Base-by-base conservation (phyloP, 2,113 vertebrate species). In the Pachypanchax playfairii region DNA sequence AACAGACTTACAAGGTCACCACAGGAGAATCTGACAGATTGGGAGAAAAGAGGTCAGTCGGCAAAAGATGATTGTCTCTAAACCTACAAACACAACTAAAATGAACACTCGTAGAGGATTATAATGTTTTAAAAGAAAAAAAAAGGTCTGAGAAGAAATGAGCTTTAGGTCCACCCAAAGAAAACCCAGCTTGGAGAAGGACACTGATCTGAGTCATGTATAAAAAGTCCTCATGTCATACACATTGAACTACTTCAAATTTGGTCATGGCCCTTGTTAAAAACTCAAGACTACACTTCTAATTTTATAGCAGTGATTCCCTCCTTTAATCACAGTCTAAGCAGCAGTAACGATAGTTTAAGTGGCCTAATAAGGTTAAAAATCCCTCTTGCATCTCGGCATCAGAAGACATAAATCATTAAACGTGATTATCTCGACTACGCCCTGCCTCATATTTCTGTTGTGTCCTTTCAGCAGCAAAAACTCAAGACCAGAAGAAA, bases 61-160 rank as follows among this genome's bases (percentile, higher is more conserved):
- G 63, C 25, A 65, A 42, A 66, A 75, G 20, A 48, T 55, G 26
- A 61, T 43, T 43, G 28, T 59, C 17, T 50, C 21, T 47, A 44
- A 51, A 46, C 47, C 38, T 65, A 52, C 41, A 70, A 65, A 52
- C 57, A 59, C 29, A 56, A 55, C 20, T 28, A 78, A 22, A 73
- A 54, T 54, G 33, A 73, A 65, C 2, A 6, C 36, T 48, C 58
- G 58, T 48, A 33, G 41, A 61, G 54, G 67, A 85, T 79, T 74
- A 10, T 33, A 10, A 60, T 62, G 31, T 49, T 73, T 31, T 3
- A 43, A 42, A 47, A n/a, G 6, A 0, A 38, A 38, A 55, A 52
- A 62, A 66, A 68, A 62, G 56, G 77, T 84, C 79, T 77, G 44
- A 50, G 48, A 55, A 18, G 29, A 64, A 76, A 79, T 58, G 42